These are phyloP conservation scores for Tachypleus tridentatus DNA, from an alignment of 1,140 invertebrate species.

Conservation along the genomic window DNA sequence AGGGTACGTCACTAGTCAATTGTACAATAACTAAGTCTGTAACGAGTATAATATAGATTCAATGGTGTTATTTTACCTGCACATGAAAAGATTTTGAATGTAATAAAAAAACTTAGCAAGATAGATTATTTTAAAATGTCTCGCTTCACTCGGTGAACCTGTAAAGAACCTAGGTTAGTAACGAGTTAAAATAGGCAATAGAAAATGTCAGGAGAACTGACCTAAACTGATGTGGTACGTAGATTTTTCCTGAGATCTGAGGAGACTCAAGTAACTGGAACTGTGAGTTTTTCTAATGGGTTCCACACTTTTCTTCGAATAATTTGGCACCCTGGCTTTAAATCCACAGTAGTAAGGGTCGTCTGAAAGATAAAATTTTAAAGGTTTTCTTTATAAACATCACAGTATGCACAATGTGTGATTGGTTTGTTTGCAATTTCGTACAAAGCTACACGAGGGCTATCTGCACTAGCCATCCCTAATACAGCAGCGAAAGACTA, in stretches of 20 bases:
- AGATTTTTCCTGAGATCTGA: conserved; percentile 8
- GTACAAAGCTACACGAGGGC: no score
- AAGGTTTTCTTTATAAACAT: no score
- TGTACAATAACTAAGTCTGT: no score
- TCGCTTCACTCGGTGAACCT: neutral
- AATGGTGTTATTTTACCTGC: no score
- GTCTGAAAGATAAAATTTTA: conserved; percentile 44
- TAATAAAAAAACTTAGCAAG: neutral
- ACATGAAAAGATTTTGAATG: neutral
- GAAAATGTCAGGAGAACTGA: neutral
- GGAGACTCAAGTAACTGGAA: conserved; percentile 18
- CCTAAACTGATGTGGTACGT: conserved; percentile 16
- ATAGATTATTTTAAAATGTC: neutral
- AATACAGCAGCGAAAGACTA: no score
- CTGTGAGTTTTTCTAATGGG: conserved; percentile 16
- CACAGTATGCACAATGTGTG: no score
- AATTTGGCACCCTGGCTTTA: conserved; percentile 78
- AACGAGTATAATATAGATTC: no score
- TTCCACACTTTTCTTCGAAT: conserved; percentile 45
- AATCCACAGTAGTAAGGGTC: conserved; percentile 89
- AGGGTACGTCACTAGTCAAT: no score
- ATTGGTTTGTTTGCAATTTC: no score
- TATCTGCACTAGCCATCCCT: no score
- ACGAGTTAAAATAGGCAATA: neutral
- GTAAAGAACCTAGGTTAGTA: neutral